Conservation (phyloP, 2,888 invertebrate genomes). For the Desoria tigrina region DNA sequence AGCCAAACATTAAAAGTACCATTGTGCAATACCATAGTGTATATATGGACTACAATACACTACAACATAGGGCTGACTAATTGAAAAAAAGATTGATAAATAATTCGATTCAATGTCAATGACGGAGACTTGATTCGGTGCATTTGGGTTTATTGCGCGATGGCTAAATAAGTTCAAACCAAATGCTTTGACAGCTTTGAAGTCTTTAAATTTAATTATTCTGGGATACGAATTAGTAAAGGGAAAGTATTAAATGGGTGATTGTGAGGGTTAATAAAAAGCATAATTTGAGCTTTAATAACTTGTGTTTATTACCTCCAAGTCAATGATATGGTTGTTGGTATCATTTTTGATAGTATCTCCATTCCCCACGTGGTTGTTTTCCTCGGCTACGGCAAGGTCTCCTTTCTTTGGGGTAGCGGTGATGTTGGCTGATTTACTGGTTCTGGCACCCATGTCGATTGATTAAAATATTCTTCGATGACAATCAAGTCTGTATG, state of each 20-base stretch:
- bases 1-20: slow-evolving; percentile 1
- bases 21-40: too few species aligned
- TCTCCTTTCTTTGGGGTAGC: slow-evolving; percentile 50
- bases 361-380: slow-evolving; percentile 50
- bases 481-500: too few species aligned
- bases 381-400: slow-evolving; percentile 43
- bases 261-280: too few species aligned
- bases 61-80: slow-evolving; percentile 9
- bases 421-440: slow-evolving; percentile 50
- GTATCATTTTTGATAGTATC: slow-evolving; percentile 46
- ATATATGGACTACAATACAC: too few species aligned
- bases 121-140: too few species aligned
- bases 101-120: not conserved
- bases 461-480: slow-evolving; percentile 2
- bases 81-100: not conserved
- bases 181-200: too few species aligned
- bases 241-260: too few species aligned
- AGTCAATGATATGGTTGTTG: slow-evolving; percentile 50
- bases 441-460: slow-evolving; percentile 23
- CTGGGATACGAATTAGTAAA: too few species aligned
- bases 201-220: too few species aligned
- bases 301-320: not conserved
- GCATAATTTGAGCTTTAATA: too few species aligned
- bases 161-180: too few species aligned
- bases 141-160: too few species aligned